Conservation (phyloP, 1,140 invertebrate genomes). For the Listronotus oregonensis region DNA sequence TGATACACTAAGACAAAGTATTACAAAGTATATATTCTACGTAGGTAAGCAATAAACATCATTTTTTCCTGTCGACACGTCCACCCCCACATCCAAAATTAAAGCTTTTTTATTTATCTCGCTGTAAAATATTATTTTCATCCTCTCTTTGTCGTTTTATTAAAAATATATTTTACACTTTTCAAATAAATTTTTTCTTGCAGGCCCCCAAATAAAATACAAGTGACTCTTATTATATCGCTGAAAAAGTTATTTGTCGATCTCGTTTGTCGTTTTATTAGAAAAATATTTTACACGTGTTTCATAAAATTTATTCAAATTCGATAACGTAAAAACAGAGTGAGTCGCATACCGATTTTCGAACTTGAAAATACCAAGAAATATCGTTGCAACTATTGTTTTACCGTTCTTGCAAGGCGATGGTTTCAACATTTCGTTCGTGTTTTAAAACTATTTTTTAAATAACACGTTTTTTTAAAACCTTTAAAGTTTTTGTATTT, state of each 20-base stretch:
- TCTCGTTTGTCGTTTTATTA: constrained; percentile 29
- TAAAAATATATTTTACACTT: constrained; percentile 34
- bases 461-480: no score
- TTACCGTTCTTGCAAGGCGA: constrained; percentile 19
- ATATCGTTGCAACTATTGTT: constrained; percentile 2
- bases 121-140: constrained; percentile 25
- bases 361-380: constrained; percentile 30
- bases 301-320: constrained; percentile 34
- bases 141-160: constrained; percentile 28
- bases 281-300: constrained; percentile 32
- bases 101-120: constrained; percentile 12
- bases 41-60: neutral
- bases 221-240: no score
- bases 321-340: constrained; percentile 17
- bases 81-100: constrained; percentile 7
- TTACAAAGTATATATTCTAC: no score
- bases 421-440: constrained; percentile 30
- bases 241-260: constrained; percentile 23
- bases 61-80: neutral
- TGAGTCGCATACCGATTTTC: neutral
- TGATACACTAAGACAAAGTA: no score
- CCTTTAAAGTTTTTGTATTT: no score
- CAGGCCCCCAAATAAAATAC: no score
- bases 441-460: no score
- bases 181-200: constrained; percentile 34